Conservation (phyloP, 2,888 invertebrate genomes). For the Drosophila siamana region DNA sequence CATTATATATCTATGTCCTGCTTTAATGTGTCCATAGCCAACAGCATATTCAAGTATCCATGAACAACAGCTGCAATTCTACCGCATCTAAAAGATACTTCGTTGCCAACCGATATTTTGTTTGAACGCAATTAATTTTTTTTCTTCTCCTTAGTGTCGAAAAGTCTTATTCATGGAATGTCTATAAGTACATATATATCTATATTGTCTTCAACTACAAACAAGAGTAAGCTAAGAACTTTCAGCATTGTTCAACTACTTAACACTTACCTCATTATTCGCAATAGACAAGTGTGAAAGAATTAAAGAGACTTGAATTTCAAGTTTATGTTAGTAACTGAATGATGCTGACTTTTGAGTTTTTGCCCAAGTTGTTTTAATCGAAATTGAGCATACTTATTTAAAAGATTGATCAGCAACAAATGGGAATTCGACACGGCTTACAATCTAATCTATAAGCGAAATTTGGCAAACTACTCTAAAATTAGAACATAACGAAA, state of each 20-base stretch:
- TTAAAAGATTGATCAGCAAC: background rate
- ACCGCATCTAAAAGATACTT: background rate
- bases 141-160: no score
- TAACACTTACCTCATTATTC: constrained; percentile 1
- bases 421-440: background rate
- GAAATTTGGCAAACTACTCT: background rate
- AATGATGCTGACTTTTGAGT: background rate
- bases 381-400: background rate
- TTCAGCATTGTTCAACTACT: background rate
- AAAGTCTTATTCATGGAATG: no score
- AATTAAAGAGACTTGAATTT: background rate
- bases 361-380: background rate
- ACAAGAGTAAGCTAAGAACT: background rate
- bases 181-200: no score
- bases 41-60: no score
- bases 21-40: no score
- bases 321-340: background rate
- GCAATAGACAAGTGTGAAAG: background rate
- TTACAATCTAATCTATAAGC: background rate
- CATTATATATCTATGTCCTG: background rate
- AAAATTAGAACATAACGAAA: background rate
- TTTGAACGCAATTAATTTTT: no score
- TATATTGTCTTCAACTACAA: background rate
- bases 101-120: background rate
- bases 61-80: background rate